Percentiles rank a stretch among this genome's conserved stretches.
Evolutionary conservation across 2,888 invertebrate genomes (phyloP).

Genomic region (Tipula lateralis): DNA sequence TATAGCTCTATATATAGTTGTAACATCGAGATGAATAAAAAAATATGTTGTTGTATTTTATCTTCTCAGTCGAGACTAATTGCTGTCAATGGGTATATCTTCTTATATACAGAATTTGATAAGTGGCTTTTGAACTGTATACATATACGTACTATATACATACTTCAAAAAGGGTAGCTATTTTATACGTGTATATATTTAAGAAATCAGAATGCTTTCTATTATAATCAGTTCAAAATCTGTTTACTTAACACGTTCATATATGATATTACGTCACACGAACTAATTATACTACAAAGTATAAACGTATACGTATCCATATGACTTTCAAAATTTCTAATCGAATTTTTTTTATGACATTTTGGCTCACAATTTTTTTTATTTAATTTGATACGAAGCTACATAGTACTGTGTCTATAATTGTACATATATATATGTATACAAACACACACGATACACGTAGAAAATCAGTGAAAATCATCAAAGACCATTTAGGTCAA

Average conservation of each 20-base stretch:
- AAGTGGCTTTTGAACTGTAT: background rate
- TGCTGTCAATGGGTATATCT: conserved; percentile 1
- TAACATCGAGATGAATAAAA: background rate
- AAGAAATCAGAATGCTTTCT: background rate
- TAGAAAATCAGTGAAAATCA: conserved; percentile 19
- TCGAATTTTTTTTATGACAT: conserved; percentile 16
- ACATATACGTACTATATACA: background rate
- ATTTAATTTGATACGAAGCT: background rate
- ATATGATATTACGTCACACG: background rate
- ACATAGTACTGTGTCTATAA: background rate
- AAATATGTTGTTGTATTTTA: background rate
- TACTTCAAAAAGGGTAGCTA: background rate
- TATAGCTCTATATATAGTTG: background rate
- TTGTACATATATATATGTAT: background rate
- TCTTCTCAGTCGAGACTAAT: background rate
- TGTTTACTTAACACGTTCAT: background rate
- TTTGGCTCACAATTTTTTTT: background rate
- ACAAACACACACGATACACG: background rate
- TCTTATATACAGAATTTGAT: background rate
- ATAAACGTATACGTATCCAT: background rate
- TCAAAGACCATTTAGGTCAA: background rate
- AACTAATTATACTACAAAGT: background rate
- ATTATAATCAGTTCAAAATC: background rate
- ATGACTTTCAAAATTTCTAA: conserved; percentile 13
- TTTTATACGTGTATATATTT: background rate